A percentile compares a stretch with the other conserved stretches of the same genome.
Conservation (phyloP, 2,113 vertebrate genomes). For the Tonatia bakeri region DNA sequence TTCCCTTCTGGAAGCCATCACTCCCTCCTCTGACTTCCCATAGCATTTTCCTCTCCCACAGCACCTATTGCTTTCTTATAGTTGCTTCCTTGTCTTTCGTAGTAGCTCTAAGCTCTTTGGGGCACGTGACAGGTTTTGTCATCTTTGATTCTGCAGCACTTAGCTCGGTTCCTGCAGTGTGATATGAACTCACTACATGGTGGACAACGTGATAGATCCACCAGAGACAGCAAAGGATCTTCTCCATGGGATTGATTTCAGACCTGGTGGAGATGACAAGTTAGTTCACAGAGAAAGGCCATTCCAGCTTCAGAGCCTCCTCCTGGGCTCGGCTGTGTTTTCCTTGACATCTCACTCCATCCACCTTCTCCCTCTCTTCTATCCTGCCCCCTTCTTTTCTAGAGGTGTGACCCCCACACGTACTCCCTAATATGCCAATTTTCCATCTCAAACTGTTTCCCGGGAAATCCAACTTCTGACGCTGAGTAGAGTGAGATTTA, state of each 20-base stretch:
- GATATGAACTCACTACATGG: not conserved
- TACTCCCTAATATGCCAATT: not conserved
- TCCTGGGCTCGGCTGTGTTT: not conserved
- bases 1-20: not conserved
- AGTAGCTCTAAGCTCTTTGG: not conserved
- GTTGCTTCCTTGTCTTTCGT: not conserved
- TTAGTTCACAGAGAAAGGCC: not conserved
- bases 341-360: not conserved
- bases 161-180: not conserved
- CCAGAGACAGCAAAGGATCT: not conserved
- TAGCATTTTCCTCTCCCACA: not conserved
- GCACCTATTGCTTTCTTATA: not conserved
- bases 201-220: not conserved
- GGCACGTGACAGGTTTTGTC: not conserved
- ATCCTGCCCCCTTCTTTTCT: not conserved
- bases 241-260: not conserved
- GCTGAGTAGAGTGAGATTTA: not conserved
- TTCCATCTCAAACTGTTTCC: not conserved
- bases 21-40: not conserved
- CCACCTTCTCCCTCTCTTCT: not conserved
- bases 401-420: not conserved
- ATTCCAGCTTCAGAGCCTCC: not conserved
- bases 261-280: not conserved
- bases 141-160: not conserved
- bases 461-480: not conserved